Conservation (phyloP, 2,113 vertebrate genomes). For the Stegastes partitus region DNA sequence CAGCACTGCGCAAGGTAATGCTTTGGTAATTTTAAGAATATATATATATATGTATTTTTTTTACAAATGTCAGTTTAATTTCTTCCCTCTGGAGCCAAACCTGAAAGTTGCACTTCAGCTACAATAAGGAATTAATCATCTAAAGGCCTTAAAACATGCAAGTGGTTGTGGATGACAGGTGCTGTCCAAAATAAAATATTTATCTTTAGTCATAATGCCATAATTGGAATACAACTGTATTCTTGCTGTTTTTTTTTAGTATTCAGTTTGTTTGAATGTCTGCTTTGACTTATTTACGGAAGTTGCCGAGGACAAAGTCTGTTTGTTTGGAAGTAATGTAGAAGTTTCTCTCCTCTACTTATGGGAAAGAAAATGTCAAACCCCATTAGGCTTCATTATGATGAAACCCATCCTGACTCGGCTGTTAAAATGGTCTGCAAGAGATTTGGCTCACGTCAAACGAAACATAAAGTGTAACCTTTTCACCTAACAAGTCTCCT, state of each 20-base stretch:
- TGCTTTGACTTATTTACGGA: slow-evolving; percentile 29
- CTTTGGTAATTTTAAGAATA: neutral
- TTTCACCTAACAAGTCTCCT: neutral
- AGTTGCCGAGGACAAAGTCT: neutral
- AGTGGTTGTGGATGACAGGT: neutral
- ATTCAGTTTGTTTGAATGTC: slow-evolving; percentile 9
- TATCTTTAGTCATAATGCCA: neutral
- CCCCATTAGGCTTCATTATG: slow-evolving; percentile 1
- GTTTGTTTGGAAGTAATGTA: slow-evolving; percentile 6
- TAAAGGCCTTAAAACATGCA: neutral
- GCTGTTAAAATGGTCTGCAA: neutral
- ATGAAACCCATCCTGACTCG: slow-evolving; percentile 6
- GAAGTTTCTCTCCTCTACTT: slow-evolving; percentile 10
- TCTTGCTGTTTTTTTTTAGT: slow-evolving; percentile 4
- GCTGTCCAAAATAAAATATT: slow-evolving; percentile 3
- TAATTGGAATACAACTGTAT: neutral
- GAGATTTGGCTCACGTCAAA: neutral
- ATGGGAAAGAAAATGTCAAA: slow-evolving; percentile 21
- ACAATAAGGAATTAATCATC: neutral
- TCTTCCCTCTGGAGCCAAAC: neutral
- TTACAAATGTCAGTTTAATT: neutral
- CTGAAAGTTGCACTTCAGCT: accelerated
- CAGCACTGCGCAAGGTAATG: neutral
- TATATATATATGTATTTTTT: too few species aligned
- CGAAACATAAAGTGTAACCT: slow-evolving; percentile 3